A percentile compares a stretch with the other conserved stretches of the same genome.
Conservation (phyloP, 2,113 vertebrate species). For the Cebidichthys violaceus region DNA sequence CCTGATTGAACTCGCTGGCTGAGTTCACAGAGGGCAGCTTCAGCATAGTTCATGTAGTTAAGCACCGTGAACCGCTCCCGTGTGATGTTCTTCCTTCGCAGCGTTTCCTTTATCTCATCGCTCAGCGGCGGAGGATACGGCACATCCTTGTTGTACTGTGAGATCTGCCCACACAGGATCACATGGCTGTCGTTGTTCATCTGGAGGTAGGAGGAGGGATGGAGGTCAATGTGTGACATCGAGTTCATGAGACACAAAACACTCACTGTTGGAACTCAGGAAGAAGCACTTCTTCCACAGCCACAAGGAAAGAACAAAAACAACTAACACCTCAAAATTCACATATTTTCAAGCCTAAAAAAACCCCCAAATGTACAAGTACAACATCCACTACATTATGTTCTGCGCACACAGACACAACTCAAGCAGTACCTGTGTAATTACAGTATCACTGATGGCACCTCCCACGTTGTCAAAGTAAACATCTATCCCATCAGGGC, state of each 20-base stretch:
- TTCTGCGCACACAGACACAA: background rate
- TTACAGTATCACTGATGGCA: conserved; percentile 90
- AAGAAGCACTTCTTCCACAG: background rate
- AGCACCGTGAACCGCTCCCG: conserved; percentile 93
- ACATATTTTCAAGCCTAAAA: background rate
- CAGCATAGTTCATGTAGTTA: conserved; percentile 88
- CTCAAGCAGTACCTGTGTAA: conserved; percentile 79
- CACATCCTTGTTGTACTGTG: conserved; percentile 96
- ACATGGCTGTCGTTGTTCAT: conserved; percentile 92
- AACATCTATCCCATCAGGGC: conserved; percentile 90
- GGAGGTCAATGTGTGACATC: background rate
- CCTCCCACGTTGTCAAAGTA: conserved; percentile 99
- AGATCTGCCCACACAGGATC: conserved; percentile 96
- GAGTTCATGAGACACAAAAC: background rate
- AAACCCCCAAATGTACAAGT: background rate
- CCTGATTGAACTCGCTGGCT: conserved; percentile 89
- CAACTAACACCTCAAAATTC: background rate
- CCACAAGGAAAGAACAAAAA: background rate
- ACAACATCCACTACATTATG: background rate
- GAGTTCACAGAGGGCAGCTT: conserved; percentile 86
- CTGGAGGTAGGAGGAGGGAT: conserved; percentile 62
- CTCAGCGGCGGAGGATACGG: conserved; percentile 92
- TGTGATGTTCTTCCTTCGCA: conserved; percentile 86
- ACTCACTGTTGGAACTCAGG: background rate
- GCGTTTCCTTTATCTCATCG: conserved; percentile 80